phyloP scores from a whole-genome alignment of 2,888 invertebrate species.

The Tiliacea aurago region DNA sequence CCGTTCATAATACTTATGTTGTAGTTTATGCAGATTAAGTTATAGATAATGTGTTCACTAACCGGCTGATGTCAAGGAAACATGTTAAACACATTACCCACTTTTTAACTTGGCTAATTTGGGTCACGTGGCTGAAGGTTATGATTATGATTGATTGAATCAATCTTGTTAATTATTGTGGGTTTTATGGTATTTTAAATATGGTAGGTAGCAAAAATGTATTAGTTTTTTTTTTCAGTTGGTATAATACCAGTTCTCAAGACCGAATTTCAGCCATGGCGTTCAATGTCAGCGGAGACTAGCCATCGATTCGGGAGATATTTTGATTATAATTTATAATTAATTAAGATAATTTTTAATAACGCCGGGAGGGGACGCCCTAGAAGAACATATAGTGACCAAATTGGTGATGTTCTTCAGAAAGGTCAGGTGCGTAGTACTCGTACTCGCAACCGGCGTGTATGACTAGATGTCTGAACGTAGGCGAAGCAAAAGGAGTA shows the following conservation, averaged over 20 bases:
- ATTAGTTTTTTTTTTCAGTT: not conserved
- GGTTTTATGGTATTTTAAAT: not conserved
- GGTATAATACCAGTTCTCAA: too few relatives aligned
- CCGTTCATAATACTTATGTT: constrained; percentile 10
- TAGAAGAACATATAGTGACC: too few relatives aligned
- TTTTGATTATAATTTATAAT: too few relatives aligned
- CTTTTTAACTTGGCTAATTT: constrained; percentile 50
- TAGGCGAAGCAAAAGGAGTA: too few relatives aligned
- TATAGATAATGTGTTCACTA: constrained; percentile 15
- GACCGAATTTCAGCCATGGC: not conserved
- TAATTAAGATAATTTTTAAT: too few relatives aligned
- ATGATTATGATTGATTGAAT: constrained; percentile 35
- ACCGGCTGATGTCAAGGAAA: constrained; percentile 47
- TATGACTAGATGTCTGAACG: too few relatives aligned
- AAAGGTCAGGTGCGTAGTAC: too few relatives aligned
- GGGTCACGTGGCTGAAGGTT: constrained; percentile 34
- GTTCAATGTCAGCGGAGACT: too few relatives aligned
- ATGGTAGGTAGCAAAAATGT: too few relatives aligned
- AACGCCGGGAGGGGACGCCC: too few relatives aligned
- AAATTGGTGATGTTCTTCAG: too few relatives aligned
- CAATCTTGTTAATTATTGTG: not conserved
- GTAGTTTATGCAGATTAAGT: constrained; percentile 47
- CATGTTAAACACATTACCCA: constrained; percentile 33
- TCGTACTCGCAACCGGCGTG: too few relatives aligned
- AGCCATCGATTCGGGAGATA: not conserved